Conservation (phyloP, 2,888 invertebrate species). For the Agrilus mali region DNA sequence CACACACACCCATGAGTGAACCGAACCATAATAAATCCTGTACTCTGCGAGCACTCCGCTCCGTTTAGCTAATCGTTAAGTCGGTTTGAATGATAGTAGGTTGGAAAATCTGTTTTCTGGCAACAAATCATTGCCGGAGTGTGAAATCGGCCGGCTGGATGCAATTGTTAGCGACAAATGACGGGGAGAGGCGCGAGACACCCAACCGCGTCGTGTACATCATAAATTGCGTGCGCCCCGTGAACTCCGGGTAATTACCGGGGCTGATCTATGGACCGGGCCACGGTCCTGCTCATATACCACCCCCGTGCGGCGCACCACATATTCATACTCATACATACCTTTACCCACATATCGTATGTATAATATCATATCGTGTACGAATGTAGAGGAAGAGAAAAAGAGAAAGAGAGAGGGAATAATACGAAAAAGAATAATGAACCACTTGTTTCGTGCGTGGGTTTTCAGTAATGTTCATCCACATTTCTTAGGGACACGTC, state of each 20-base stretch:
- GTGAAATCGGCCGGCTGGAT: slow-evolving; percentile 26
- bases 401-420: too few species aligned
- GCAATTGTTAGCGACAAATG: slow-evolving; percentile 28
- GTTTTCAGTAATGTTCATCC: too few species aligned
- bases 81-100: slow-evolving; percentile 23
- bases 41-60: slow-evolving; percentile 21
- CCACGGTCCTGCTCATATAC: slow-evolving; percentile 17
- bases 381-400: too few species aligned
- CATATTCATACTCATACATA: too few species aligned
- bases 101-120: slow-evolving; percentile 25
- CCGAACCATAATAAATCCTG: slow-evolving; percentile 15
- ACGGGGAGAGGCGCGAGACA: slow-evolving; percentile 24
- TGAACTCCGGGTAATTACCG: slow-evolving; percentile 26
- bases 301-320: slow-evolving; percentile 17
- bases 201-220: slow-evolving; percentile 21
- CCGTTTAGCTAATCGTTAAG: slow-evolving; percentile 28
- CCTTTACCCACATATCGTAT: too few species aligned
- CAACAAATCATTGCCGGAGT: slow-evolving; percentile 25
- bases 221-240: slow-evolving; percentile 25
- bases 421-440: too few species aligned
- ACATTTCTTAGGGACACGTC: too few species aligned
- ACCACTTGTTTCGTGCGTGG: too few species aligned
- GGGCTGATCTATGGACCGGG: slow-evolving; percentile 25
- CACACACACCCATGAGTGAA: too few species aligned
- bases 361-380: too few species aligned